Evolutionary conservation across 2,797 vertebrate species (phyloP).

Genomic region (Sphenopsis melanotis): DNA sequence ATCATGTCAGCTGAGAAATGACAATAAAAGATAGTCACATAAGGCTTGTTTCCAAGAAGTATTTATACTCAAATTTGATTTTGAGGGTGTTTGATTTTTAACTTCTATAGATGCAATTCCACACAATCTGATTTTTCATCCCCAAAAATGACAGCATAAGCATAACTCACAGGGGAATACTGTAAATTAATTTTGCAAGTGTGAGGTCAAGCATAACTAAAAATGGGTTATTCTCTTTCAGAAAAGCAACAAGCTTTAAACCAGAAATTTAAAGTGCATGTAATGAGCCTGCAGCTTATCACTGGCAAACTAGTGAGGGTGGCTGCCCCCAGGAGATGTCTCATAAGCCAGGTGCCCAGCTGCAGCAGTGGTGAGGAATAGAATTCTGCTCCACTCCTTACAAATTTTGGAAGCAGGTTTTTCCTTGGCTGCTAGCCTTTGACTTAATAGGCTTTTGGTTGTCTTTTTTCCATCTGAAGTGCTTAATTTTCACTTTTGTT

Average conservation of each 20-base stretch:
- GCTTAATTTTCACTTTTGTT: not conserved
- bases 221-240: slow-evolving; percentile 30
- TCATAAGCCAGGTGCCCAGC: not conserved
- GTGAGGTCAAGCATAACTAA: not conserved
- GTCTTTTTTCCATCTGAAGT: not conserved
- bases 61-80: not conserved
- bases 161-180: not conserved
- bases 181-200: slow-evolving; percentile 27
- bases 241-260: slow-evolving; percentile 11
- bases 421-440: not conserved
- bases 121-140: slow-evolving; percentile 48
- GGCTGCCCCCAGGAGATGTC: not conserved
- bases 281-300: not conserved
- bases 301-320: not conserved
- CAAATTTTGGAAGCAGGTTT: not conserved
- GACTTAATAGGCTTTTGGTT: not conserved
- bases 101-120: slow-evolving; percentile 23
- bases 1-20: not conserved
- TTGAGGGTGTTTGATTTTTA: not conserved
- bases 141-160: slow-evolving; percentile 39
- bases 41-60: not conserved
- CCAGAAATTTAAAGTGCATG: not conserved
- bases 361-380: not conserved
- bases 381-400: not conserved
- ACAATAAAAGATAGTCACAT: not conserved